A percentile compares a stretch with the other conserved stretches of the same genome.
phyloP scores from a whole-genome alignment of 2,797 vertebrate species.

The Novumbra hubbsi region DNA sequence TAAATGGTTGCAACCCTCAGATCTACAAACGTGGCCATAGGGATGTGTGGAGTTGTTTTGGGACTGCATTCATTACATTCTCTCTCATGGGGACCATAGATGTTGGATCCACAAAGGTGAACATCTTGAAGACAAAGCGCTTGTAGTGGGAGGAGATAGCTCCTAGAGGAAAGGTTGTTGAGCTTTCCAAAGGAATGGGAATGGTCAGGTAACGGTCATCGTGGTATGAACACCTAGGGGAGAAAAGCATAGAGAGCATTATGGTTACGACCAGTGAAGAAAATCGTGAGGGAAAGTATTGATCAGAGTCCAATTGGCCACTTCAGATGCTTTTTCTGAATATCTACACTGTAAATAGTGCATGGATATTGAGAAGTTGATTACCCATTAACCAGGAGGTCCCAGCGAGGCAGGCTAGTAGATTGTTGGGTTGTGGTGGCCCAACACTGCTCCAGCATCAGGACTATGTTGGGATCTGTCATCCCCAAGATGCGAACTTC shows the following conservation, averaged over 20 bases:
- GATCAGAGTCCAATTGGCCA: background rate
- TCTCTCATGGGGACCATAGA: conserved; percentile 32
- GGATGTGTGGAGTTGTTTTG: background rate
- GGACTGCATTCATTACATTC: background rate
- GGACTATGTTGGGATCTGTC: conserved; percentile 59
- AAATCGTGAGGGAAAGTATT: background rate
- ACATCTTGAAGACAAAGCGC: conserved; percentile 70
- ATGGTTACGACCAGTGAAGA: background rate
- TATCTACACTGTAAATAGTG: background rate
- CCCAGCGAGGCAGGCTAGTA: conserved; percentile 59
- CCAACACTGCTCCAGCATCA: conserved; percentile 68
- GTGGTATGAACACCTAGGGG: conserved; percentile 59
- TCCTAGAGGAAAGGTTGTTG: conserved; percentile 34
- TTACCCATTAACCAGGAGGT: conserved; percentile 50
- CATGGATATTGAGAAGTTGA: background rate
- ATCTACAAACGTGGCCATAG: background rate
- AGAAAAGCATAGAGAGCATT: background rate
- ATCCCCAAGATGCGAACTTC: conserved; percentile 58
- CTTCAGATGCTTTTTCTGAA: background rate
- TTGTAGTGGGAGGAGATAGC: conserved; percentile 56
- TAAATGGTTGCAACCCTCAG: background rate
- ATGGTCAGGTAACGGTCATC: conserved; percentile 62
- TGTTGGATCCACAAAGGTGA: conserved; percentile 61
- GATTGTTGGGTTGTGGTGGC: conserved; percentile 48
- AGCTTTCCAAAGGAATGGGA: conserved; percentile 38